phyloP scores from a whole-genome alignment of 2,797 vertebrate species.

The Gastrophryne carolinensis region DNA sequence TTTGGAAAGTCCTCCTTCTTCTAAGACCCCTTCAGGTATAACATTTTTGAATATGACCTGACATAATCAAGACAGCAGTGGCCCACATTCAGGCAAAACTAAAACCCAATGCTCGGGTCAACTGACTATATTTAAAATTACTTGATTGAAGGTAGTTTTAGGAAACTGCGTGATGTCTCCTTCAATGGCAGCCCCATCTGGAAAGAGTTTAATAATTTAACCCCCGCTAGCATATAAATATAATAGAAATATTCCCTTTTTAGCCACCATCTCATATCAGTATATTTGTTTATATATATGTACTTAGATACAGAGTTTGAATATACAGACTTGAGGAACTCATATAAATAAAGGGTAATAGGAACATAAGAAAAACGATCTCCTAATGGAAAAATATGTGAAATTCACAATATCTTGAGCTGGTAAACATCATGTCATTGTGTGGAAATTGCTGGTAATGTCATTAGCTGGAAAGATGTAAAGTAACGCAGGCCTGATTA shows the following conservation, averaged over 20 bases:
- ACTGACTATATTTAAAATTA: background rate
- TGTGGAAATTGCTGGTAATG: constrained; percentile 36
- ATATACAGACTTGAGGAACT: background rate
- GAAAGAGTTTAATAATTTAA: background rate
- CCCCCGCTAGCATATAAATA: background rate
- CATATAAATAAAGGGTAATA: constrained; percentile 15
- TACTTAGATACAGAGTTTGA: background rate
- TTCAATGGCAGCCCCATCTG: background rate
- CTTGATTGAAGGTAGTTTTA: background rate
- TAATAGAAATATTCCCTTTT: background rate
- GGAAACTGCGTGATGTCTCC: background rate
- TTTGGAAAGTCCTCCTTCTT: no score
- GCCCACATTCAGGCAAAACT: background rate
- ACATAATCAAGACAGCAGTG: background rate
- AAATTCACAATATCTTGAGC: constrained; percentile 22
- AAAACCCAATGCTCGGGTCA: background rate
- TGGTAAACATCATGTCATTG: constrained; percentile 17
- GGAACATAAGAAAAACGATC: background rate
- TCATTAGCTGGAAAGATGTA: constrained; percentile 27
- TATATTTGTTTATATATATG: background rate
- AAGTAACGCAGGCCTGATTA: constrained; percentile 22
- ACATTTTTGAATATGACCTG: no score
- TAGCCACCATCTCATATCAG: background rate
- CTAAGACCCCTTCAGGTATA: no score
- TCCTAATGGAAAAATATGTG: constrained; percentile 9